Evolutionary conservation across 1,140 invertebrate genomes (phyloP), one percentile per base, ranked within the genome.

Genomic region (Araneus ventricosus): DNA sequence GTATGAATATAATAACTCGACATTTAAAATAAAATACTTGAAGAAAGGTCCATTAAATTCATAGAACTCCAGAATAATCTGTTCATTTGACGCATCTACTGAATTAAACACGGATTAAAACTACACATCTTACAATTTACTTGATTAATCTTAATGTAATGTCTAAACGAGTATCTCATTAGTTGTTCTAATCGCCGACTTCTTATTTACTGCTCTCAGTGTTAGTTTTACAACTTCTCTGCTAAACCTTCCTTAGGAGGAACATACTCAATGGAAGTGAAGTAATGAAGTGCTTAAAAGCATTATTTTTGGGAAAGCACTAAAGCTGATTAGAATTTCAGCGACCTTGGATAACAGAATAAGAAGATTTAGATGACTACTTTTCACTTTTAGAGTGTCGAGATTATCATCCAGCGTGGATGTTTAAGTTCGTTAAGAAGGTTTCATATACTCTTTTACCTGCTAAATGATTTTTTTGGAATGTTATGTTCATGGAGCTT

Each of bases 241-340:
- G 34, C 30, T 75, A 34, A 75, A 75, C 1, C 30, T 30, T 75
- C 27, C 30, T 75, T 30, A 20, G 2, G 17, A 20, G 8, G 30
- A 34, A 37, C 30, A 20, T 37, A 5, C 70, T 22, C 27, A 34
- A 22, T 30, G 70, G 30, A 75, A 75, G 70, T 57, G 45, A 84
- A 52, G 45, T 84, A 57, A 84, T 84, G 82, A 34, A 84, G 41
- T n/a, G 34, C 82, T 84, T 84, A 84, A 84, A 84, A 84, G 82
- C 82, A 52, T 84, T 84, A 84, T 84, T 84, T 27, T 52, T 52
- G 39, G 82, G 41, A 45, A n/a, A 84, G 45, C 45, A 84, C 82
- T 52, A 84, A 57, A 84, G 82, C 82, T 52, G 82, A 84, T 84
- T 84, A 84, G 24, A 52, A 57, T 84, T 84, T 84, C 82, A 84